phyloP scores from a whole-genome alignment of 1,140 invertebrate species.

The Aleiodes sp. region DNA sequence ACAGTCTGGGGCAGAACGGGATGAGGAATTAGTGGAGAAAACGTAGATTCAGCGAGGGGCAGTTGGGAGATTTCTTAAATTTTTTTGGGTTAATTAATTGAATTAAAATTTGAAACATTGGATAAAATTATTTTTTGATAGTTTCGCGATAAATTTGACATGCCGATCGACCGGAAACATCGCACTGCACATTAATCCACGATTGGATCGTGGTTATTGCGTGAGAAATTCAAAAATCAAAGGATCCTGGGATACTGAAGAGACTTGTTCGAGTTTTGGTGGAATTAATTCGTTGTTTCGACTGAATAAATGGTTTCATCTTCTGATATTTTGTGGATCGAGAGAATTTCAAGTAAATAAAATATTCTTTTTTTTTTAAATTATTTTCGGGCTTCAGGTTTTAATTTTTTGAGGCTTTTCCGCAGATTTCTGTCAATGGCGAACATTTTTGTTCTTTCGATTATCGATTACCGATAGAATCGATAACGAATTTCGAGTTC shows the following conservation, averaged over 20 bases:
- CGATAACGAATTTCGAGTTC: constrained; percentile 68
- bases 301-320: constrained; percentile 53
- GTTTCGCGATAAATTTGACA: constrained; percentile 74
- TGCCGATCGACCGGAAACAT: constrained; percentile 70
- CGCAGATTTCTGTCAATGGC: constrained; percentile 75
- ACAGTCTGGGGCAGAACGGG: not conserved
- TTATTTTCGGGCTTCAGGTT: constrained; percentile 1
- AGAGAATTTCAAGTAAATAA: constrained; percentile 55
- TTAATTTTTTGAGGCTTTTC: constrained; percentile 27
- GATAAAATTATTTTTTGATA: constrained; percentile 41
- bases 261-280: constrained; percentile 68
- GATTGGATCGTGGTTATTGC: constrained; percentile 77
- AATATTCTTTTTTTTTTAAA: constrained; percentile 27
- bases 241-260: constrained; percentile 76
- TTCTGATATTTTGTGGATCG: constrained; percentile 58
- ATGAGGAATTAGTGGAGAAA: not conserved
- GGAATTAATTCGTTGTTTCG: constrained; percentile 48
- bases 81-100: not conserved
- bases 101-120: not conserved
- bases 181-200: constrained; percentile 83
- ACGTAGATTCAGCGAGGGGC: not conserved
- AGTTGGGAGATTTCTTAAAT: not conserved
- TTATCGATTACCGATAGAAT: constrained; percentile 70
- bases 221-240: constrained; percentile 76
- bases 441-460: constrained; percentile 76